Evolutionary conservation across 2,888 invertebrate species (phyloP), one percentile per base, ranked within the genome.

Genomic region (Cremastinae sp.): DNA sequence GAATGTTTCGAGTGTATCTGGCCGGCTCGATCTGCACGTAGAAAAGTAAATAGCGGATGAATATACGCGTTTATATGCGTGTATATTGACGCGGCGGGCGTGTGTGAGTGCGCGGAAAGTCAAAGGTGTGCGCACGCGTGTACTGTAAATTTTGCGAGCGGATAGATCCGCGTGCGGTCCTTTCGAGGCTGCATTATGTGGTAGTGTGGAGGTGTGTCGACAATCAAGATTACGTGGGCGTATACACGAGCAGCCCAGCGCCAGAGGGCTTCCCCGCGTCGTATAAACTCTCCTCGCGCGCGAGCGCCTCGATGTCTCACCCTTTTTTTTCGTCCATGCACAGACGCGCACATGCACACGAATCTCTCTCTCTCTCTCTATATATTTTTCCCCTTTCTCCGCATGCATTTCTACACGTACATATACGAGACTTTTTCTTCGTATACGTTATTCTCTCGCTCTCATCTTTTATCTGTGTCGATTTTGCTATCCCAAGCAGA

Each of bases 211-310:
- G 86, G 86, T 86, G 85, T 86, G 86, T 86, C 86, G 85, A 86
- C 86, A 86, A 86, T 86, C 86, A 86, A 86, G 86, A 86, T 86
- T 86, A 86, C 86, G 86, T 86, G 86, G 86, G 86, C 86, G 86
- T 86, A 86, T 86, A 86, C 86, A 86, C 85, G 86, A 85, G 86
- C 85, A 85, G 79, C 83, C 85, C 86, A 86, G 84, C 84, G 86
- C 86, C 86, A 83, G 82, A 82, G 84, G 86, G 73, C 49, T 70
- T 45, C 45, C 70, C 53, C 54, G 70, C 53, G 53, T 54, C 53
- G 70, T 62, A 54, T 16, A 70, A 70, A 61, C 54, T 62, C 53
- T 51, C n/a, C n/a, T n/a, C 61, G 59, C 73, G 53, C 66, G 59
- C 71, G 74, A 68, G 74, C 56, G 74, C 59, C 75, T 70, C 70